Evolutionary conservation across 2,888 invertebrate genomes (phyloP).

Genomic region (Ornithoptera alexandrae): DNA sequence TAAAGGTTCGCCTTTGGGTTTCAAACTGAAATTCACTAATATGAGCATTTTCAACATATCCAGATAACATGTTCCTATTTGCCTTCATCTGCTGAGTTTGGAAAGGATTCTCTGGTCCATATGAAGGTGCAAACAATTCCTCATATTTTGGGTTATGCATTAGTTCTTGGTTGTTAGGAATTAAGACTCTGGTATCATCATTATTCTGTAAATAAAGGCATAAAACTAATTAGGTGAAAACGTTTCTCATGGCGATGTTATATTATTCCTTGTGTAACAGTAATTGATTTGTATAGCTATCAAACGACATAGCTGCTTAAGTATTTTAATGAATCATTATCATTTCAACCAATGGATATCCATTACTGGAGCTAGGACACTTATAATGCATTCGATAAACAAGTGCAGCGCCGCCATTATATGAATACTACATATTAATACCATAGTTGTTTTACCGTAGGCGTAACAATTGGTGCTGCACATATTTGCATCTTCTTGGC

Average conservation of each 20-base stretch:
- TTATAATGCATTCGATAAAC: too few species aligned
- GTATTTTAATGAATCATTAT: too few species aligned
- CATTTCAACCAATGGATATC: too few species aligned
- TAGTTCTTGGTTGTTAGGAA: conserved; percentile 92
- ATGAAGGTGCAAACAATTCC: conserved; percentile 94
- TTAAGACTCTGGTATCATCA: conserved; percentile 83
- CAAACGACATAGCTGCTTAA: too few species aligned
- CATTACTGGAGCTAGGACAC: too few species aligned
- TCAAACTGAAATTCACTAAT: conserved; percentile 98
- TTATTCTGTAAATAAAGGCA: conserved; percentile 79
- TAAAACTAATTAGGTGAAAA: conserved; percentile 29
- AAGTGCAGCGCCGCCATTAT: too few species aligned
- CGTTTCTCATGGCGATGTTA: conserved; percentile 15
- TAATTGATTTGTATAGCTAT: too few species aligned
- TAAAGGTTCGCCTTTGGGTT: conserved; percentile 95
- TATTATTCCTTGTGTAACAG: too few species aligned
- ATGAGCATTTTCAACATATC: conserved; percentile 96
- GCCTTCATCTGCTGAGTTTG: conserved; percentile 94
- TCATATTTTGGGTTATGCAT: conserved; percentile 96
- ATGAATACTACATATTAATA: not conserved
- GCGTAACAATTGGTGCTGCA: conserved; percentile 91
- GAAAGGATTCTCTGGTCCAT: conserved; percentile 96
- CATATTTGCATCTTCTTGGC: conserved; percentile 85
- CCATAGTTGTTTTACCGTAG: conserved; percentile 79
- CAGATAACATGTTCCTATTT: conserved; percentile 93